Evolutionary conservation across 2,888 invertebrate species (phyloP), one percentile per base, ranked within the genome.

Genomic region (Stramonita haemastoma): DNA sequence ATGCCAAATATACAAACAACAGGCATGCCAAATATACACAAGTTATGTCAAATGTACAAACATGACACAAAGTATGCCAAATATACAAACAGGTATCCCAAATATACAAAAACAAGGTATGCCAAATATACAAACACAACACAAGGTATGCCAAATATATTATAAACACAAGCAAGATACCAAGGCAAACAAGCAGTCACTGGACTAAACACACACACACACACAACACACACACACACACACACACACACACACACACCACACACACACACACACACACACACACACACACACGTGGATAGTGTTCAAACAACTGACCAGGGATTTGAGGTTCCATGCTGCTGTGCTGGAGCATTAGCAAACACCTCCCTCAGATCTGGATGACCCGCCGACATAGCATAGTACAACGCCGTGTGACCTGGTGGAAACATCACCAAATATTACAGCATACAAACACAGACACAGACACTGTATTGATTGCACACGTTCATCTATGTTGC

Each of bases 401-500:
- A 93, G 22, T 91, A 92, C 77, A 93, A 70, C 34, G 94, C 94
- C 90, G 91, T 93, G 56, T 92, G 92, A 89, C 94, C 95, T 94
- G 90, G 90, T 85, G 6, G 17, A 85, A 56, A 85, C n/a, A 57
- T 15, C 22, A 34, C 22, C 70, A 34, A 36, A 73, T 34, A 81
- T 46, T 46, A 46, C 46, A 46, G 46, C 46, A 2, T 46, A 46
- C 46, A 46, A 2, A 46, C 2, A 46, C 46, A 46, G 4, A 46
- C 46, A 46, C 46, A 46, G 46, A 46, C 2, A 46, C 8, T 2
- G 46, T 8, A 46, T 46, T 46, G 46, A 46, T 46, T 46, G 2
- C 46, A 46, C 46, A 2, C 2, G 46, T n/a, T n/a, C n/a, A n/a
- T n/a, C n/a, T n/a, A n/a, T n/a, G n/a, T 46, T 46, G 46, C 8